A percentile compares a stretch with the other conserved stretches of the same genome.
phyloP scores from a whole-genome alignment of 2,797 vertebrate species.

The Sebastes miniatus region DNA sequence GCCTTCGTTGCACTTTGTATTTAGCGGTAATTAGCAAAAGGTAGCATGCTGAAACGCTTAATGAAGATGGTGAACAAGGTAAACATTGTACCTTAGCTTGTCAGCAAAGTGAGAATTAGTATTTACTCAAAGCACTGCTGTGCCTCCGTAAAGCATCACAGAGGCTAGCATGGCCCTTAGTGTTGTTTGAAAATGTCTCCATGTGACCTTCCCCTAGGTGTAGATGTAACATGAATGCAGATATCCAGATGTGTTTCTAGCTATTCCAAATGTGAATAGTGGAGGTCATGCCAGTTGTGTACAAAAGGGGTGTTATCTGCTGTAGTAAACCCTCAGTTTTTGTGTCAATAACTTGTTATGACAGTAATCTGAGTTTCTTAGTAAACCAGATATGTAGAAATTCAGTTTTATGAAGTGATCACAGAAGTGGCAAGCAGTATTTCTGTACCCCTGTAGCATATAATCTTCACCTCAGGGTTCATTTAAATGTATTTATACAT shows the following conservation, averaged over 20 bases:
- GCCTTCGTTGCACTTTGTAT: too few relatives aligned
- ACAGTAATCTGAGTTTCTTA: not conserved
- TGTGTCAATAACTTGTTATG: constrained; percentile 1
- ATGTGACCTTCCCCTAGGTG: not conserved
- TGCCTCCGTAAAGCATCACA: not conserved
- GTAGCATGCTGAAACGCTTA: too few relatives aligned
- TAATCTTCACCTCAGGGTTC: constrained; percentile 29
- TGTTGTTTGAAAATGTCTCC: not conserved
- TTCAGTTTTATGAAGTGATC: constrained; percentile 24
- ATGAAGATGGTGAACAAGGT: too few relatives aligned
- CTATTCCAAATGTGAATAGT: not conserved
- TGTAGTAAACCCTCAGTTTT: not conserved
- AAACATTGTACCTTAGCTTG: too few relatives aligned
- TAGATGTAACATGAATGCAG: not conserved
- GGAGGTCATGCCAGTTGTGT: not conserved
- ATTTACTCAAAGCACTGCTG: too few relatives aligned
- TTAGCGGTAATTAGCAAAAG: too few relatives aligned
- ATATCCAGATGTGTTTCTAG: not conserved
- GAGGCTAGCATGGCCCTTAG: not conserved
- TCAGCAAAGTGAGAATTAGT: too few relatives aligned
- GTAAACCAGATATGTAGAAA: constrained; percentile 4
- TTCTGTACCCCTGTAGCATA: constrained; percentile 6
- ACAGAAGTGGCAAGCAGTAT: not conserved
- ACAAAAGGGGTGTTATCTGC: not conserved
- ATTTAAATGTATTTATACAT: constrained; percentile 53